These are phyloP conservation scores for Leptosomus discolor DNA, from an alignment of 2,113 vertebrate species.

Conservation along the genomic window DNA sequence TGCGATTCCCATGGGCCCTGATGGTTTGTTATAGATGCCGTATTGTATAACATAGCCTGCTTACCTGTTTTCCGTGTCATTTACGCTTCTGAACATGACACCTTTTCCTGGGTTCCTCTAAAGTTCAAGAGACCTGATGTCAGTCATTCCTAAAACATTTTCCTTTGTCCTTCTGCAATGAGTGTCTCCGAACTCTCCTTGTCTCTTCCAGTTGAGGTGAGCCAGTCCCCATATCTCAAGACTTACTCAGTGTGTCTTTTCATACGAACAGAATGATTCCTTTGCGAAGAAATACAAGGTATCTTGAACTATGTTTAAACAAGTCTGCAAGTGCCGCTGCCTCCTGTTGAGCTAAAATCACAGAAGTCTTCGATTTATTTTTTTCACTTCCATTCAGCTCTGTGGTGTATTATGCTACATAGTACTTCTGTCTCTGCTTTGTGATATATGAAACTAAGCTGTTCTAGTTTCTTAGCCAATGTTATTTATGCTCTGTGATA, in stretches of 20 bases:
- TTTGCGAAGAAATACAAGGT: background rate
- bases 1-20: background rate
- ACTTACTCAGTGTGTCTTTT: background rate
- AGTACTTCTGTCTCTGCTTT: background rate
- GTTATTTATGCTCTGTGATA: constrained; percentile 1
- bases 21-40: background rate
- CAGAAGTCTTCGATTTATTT: background rate
- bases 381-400: background rate
- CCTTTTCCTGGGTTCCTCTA: background rate
- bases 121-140: background rate
- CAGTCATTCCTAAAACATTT: constrained; percentile 22
- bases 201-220: background rate
- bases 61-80: background rate
- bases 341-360: constrained; percentile 38
- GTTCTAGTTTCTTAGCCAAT: background rate
- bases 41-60: background rate
- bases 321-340: constrained; percentile 22
- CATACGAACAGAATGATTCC: background rate
- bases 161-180: constrained; percentile 12
- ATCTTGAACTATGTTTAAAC: constrained; percentile 24
- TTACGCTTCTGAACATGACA: background rate
- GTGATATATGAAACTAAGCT: background rate
- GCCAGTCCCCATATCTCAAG: background rate
- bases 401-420: background rate
- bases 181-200: background rate